A percentile compares a stretch with the other conserved stretches of the same genome.
Evolutionary conservation across 1,140 invertebrate species (phyloP).

Genomic region (Drosophila bifasciata): DNA sequence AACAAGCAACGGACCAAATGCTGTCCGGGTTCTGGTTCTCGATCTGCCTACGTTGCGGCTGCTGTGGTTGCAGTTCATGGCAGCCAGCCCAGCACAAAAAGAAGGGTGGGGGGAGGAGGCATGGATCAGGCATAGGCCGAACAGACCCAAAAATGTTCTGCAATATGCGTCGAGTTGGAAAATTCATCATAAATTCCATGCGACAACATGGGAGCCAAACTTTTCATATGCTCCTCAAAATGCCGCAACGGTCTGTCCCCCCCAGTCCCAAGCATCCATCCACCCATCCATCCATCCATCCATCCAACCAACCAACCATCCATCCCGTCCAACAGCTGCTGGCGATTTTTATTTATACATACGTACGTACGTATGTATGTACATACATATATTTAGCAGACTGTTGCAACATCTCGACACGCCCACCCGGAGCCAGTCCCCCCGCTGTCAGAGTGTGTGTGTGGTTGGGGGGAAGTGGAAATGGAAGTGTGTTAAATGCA

Average conservation of each 20-base stretch:
- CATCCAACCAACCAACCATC: not conserved
- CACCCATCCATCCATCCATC: slow-evolving; percentile 14
- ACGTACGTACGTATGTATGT: slow-evolving; percentile 1
- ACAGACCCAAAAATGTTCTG: slow-evolving; percentile 76
- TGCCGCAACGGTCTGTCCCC: slow-evolving; percentile 38
- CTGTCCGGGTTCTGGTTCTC: slow-evolving; percentile 41
- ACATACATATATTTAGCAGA: slow-evolving; percentile 8
- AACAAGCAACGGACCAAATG: slow-evolving; percentile 65
- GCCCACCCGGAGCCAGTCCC: slow-evolving; percentile 4
- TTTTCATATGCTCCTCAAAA: slow-evolving; percentile 71
- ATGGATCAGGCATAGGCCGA: slow-evolving; percentile 44
- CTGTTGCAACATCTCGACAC: slow-evolving; percentile 48
- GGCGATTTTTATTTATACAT: slow-evolving; percentile 63
- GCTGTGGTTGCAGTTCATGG: slow-evolving; percentile 77
- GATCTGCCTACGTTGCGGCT: slow-evolving; percentile 50
- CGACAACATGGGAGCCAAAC: slow-evolving; percentile 71
- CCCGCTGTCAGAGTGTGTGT: slow-evolving; percentile 6
- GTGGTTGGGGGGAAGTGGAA: not conserved
- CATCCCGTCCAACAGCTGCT: slow-evolving; percentile 45
- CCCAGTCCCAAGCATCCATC: slow-evolving; percentile 24
- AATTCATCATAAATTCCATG: slow-evolving; percentile 82
- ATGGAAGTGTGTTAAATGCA: slow-evolving; percentile 63
- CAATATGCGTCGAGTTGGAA: slow-evolving; percentile 78
- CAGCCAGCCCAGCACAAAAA: slow-evolving; percentile 10
- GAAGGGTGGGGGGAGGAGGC: slow-evolving; percentile 2